Base-by-base conservation (phyloP, 2,888 invertebrate genomes). In the Drosophila fungiperda region DNA sequence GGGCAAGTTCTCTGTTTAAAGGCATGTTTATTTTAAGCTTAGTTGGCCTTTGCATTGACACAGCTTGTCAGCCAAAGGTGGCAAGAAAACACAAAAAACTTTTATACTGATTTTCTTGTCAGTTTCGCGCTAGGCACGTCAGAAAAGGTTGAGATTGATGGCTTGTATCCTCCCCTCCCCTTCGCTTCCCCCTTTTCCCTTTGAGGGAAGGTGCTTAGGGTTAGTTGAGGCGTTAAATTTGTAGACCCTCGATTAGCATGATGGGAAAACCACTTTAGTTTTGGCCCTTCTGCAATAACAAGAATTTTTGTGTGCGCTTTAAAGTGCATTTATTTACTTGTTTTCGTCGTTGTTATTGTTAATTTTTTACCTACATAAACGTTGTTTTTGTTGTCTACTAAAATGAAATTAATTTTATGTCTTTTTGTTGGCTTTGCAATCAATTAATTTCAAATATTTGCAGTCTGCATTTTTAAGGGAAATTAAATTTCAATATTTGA, bases 21-120 rank as follows among this genome's bases (percentile, higher is more conserved):
- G 67, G 63, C 65, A 61, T 73, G 82, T 76, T 68, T 87, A 85
- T 84, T 87, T 87, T 77, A 57, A 72, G 72, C 68, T 9, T 11
- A 75, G 33, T 11, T 59, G 40, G 62, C 29, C 66, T 42, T 72
- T 32, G 78, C 86, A 86, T 80, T 88, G 84, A 86, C 86, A 85
- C 62, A 88, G 60, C 65, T 85, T 76, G 53, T 32, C 45, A 29
- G 36, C 66, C 66, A 67, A 54, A 60, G 42, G 45, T 53, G 48
- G 52, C 9, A 35, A 53, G 50, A 20, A 59, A 40, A 33, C 36
- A 32, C 15, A 48, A 48, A 48, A 71, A 83, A 67, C 52, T 85
- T 83, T 73, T 57, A 48, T 23, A 40, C 66, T 52, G 38, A 40
- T 68, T 65, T 57, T 53, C 67, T 63, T 74, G 57, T 64, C 29